A percentile compares a stretch with the other conserved stretches of the same genome.
Conservation (phyloP, 2,797 vertebrate species). For the Hoplostethus atlanticus region DNA sequence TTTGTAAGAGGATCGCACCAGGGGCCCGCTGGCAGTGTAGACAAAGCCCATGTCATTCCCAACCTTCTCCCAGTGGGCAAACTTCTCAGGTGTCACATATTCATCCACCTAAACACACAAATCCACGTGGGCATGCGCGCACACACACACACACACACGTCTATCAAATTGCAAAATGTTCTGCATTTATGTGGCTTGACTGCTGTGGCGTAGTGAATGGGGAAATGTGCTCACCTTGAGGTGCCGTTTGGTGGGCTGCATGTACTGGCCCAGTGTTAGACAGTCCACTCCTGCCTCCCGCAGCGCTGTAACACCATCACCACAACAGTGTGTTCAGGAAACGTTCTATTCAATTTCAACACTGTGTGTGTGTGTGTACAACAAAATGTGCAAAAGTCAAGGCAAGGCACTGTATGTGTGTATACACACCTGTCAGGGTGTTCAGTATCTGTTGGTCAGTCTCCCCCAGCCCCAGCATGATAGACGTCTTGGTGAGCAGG, state of each 20-base stretch:
- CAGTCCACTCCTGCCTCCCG: constrained; percentile 93
- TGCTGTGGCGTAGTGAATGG: background rate
- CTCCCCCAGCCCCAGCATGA: constrained; percentile 97
- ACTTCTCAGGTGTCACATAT: constrained; percentile 94
- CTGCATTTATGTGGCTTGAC: background rate
- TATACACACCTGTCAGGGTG: constrained; percentile 87
- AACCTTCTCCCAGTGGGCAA: constrained; percentile 95
- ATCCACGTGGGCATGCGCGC: too few relatives aligned
- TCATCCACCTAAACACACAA: constrained; percentile 90
- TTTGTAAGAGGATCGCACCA: constrained; percentile 99
- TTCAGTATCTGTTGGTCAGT: constrained; percentile 88
- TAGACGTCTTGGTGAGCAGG: constrained; percentile 94
- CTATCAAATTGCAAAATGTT: background rate
- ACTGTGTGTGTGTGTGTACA: background rate
- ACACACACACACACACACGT: background rate
- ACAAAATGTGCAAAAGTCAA: constrained; percentile 80
- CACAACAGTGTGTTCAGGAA: constrained; percentile 20
- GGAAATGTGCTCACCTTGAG: constrained; percentile 87
- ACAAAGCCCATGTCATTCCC: constrained; percentile 94
- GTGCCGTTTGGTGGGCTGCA: constrained; percentile 98
- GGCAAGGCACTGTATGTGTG: constrained; percentile 32
- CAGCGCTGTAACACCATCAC: constrained; percentile 84
- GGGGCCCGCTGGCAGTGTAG: constrained; percentile 96
- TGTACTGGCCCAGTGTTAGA: constrained; percentile 97
- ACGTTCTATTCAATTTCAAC: background rate